Base-by-base conservation (phyloP, 2,888 invertebrate species). In the Micoletzkya japonica region DNA sequence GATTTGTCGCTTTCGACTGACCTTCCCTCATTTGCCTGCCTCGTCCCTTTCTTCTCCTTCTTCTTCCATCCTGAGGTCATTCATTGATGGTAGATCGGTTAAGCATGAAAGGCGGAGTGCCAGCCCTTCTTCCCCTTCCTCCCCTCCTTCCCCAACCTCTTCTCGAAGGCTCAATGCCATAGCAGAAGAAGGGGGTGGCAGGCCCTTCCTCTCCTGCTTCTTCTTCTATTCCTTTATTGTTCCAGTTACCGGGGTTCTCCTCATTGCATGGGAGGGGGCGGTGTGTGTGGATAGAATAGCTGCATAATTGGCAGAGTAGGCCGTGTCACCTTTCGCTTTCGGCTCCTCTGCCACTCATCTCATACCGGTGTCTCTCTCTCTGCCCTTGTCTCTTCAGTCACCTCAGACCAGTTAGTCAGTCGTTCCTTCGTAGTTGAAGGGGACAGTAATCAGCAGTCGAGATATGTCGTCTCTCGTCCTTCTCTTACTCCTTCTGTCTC, bases 291-390 rank as follows among this genome's bases (percentile, higher is more conserved):
- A n/a, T n/a, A n/a, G n/a, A n/a, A n/a, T n/a, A n/a, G n/a, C n/a
- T 6, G 63, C 50, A 63, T 63, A 63, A 63, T 63, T 50, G 44
- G 50, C 50, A 28, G 4, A 50, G 63, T 50, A 63, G n/a, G n/a
- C n/a, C 50, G 63, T 63, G 32, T 66, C 64, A 66, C 64, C 64
- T 66, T 66, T 66, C 64, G 54, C 63, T 52, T 66, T 24, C 54
- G 63, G 49, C 50, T 50, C 63, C 50, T 63, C 50, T 63, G 49
- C 50, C 36, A 50, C 64, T 66, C 54, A 30, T 37, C 64, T 44
- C 30, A 32, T 54, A 44, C 64, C 63, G 39, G 63, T 34, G 44
- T 34, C 36, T 32, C 39, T 37, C 26, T 36, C 52, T n/a, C 44
- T 44, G 44, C 44, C 44, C 44, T 44, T 44, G 44, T 44, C 44